Base-by-base conservation (phyloP, 1,140 invertebrate species). In the Cotesia chilonis region DNA sequence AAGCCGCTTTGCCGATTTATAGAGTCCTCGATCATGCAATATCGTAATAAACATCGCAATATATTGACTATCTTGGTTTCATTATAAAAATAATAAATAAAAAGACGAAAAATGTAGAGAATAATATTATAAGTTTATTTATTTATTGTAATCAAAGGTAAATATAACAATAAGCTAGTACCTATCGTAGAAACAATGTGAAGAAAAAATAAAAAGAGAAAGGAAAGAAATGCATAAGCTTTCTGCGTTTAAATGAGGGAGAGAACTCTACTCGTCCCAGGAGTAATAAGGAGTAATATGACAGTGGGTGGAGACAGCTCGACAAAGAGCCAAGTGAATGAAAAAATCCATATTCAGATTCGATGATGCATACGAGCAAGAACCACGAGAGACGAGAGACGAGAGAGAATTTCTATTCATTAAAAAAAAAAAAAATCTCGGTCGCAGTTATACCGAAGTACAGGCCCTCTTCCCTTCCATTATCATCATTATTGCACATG, bases 341-440 rank as follows among this genome's bases (percentile, higher is more conserved):
- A 75, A 78, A 79, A 77, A 80, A 80, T 82, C 76, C 80, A 82
- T 82, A 79, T 82, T 80, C 79, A 80, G 76, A 77, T 77, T 78
- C 75, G 79, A 81, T 77, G 70, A 81, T 81, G 81, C 79, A 81
- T 80, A 75, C 79, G 70, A 75, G 61, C 68, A 41, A 70, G 61
- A 70, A 41, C 4, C 57, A 54, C 54, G 59, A 36, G 52, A 71
- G 37, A 71, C 51, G 35, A 35, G n/a, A 28, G 54, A 71, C 51
- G 35, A 35, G n/a, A 28, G 54, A 61, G 35, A 20, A 57, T 52
- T 59, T 69, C 72, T 70, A 73, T 73, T 73, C 72, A 73, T 52
- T 66, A 63, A 37, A 70, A 60, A 60, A 60, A 70, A 61, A 37
- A 70, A 60, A 60, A 60, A 70, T 60, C 55, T 60, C 55, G 37